These are phyloP conservation scores for Adelges cooleyi DNA, from an alignment of 1,140 invertebrate species.

Conservation along the genomic window DNA sequence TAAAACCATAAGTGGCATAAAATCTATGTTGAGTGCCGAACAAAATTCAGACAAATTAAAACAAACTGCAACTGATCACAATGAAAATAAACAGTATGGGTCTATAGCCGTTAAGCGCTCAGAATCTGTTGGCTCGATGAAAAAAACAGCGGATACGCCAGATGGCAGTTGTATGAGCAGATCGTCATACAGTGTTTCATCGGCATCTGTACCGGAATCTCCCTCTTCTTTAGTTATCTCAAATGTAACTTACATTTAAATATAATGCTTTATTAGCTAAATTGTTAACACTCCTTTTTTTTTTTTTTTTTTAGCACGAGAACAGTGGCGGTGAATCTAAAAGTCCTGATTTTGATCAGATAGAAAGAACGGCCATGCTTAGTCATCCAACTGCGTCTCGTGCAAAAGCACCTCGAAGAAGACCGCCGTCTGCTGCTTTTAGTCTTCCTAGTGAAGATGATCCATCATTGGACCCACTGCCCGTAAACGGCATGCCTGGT, in stretches of 20 bases:
- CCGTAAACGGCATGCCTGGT: constrained; percentile 32
- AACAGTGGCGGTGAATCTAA: not conserved
- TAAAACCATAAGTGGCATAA: constrained; percentile 17
- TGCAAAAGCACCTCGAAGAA: constrained; percentile 49
- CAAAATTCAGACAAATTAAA: constrained; percentile 9
- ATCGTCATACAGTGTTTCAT: not conserved
- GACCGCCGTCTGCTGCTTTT: constrained; percentile 44
- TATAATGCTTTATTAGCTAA: not conserved
- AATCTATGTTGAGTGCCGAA: constrained; percentile 16
- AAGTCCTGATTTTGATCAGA: constrained; percentile 43
- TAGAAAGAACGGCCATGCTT: constrained; percentile 47
- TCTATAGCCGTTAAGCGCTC: constrained; percentile 20
- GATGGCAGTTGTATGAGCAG: constrained; percentile 21
- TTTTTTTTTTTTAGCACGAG: not conserved
- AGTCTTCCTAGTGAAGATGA: not conserved
- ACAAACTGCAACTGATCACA: not conserved
- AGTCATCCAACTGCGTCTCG: constrained; percentile 51
- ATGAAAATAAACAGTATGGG: constrained; percentile 15
- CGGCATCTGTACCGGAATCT: not conserved
- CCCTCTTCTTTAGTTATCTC: constrained; percentile 12
- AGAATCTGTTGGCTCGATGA: constrained; percentile 22
- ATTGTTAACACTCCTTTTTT: no score
- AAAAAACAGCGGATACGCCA: not conserved
- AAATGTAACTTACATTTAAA: constrained; percentile 11
- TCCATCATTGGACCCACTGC: not conserved